These are phyloP conservation scores for Ochotona curzoniae DNA, from an alignment of 2,113 vertebrate genomes.

Conservation along the genomic window DNA sequence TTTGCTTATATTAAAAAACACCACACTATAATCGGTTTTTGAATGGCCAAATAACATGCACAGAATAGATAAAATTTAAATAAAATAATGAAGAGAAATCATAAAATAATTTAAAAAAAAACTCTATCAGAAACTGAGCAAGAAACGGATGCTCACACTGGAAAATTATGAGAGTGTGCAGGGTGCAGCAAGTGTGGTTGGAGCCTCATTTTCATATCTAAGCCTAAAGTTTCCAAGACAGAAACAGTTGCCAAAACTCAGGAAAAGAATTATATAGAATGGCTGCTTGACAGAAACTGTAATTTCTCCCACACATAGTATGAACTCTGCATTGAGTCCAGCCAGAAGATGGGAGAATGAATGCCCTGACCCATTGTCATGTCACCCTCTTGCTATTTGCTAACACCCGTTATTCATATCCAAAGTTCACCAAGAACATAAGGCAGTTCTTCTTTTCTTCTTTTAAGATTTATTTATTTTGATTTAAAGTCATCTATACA, in stretches of 20 bases:
- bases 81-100: neutral
- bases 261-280: neutral
- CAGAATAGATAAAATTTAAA: constrained; percentile 25
- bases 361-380: neutral
- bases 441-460: neutral
- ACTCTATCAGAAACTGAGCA: neutral
- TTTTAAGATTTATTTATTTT: no score
- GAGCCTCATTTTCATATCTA: neutral
- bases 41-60: neutral
- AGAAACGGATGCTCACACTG: neutral
- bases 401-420: neutral
- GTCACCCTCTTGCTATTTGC: neutral
- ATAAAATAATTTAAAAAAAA: neutral
- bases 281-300: no score
- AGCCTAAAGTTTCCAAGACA: neutral
- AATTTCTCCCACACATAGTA: neutral
- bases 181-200: accelerated
- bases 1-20: neutral
- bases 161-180: neutral
- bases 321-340: neutral
- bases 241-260: neutral
- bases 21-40: neutral
- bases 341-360: neutral
- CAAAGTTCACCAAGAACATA: neutral
- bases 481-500: no score